Base-by-base conservation (phyloP, 2,888 invertebrate genomes). In the Ypsolopha scabrella region DNA sequence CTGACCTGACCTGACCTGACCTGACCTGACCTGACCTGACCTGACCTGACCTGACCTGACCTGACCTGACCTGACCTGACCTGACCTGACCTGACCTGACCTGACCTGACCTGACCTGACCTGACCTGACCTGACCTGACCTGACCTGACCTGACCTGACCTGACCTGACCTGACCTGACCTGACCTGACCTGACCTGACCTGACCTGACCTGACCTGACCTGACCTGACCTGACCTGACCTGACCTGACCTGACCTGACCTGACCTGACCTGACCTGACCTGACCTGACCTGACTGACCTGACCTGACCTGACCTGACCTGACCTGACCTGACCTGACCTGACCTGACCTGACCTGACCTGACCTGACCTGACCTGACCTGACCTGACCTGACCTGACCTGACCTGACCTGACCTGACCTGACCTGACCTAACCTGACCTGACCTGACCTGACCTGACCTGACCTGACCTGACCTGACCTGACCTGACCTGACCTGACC, bases 131-230 rank as follows among this genome's bases (percentile, higher is more conserved):
- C 50, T 50, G 41, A 50, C 50, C 50, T 50, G 41, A 49, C 49
- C 45, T 51, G 44, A 51, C 51, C 45, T 45, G 44, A 51, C 45
- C 51, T 45, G 37, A 51, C 36, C 37, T 36, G 35, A 51, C 51
- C 51, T 51, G 44, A 51, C 45, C 51, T 51, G 37, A 51, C 51
- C 51, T 45, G 44, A 51, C 51, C 49, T 45, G 37, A 36, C 44
- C 45, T 45, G 44, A 44, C 51, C 45, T 45, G 44, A 51, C 44
- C 45, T 51, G 7, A 51, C 51, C 51, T 51, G 44, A 51, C 51
- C 44, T 51, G 44, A 51, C 51, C 51, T 51, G 44, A 51, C 51
- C 44, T 44, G 44, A 45, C 51, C 51, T 51, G 44, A 51, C 51
- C 51, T 45, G 44, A 51, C 44, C 45, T 45, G 44, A 51, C 51